Evolutionary conservation across 2,888 invertebrate species (phyloP), one percentile per base, ranked within the genome.

Genomic region (Spilarctia lutea): DNA sequence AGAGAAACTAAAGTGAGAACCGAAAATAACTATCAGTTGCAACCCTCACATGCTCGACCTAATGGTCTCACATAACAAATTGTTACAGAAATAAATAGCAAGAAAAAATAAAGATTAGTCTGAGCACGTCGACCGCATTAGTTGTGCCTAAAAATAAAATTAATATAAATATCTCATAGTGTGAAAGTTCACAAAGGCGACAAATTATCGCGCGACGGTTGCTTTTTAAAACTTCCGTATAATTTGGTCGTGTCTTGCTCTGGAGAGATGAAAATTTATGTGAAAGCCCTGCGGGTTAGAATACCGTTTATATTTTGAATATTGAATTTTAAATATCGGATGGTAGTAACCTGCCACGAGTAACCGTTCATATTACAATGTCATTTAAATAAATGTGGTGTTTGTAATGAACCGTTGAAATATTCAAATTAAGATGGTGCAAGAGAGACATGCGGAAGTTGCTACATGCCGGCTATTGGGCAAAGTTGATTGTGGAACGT

Each of bases 101-200:
- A 87, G 89, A 91, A 93, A 92, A 84, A 93, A 91, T 84, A 89
- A 90, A 91, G 89, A 92, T 88, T 87, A 90, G 90, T 89, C 88
- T 85, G 88, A 88, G 91, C 90, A 90, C 92, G 92, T 91, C 91
- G 88, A 84, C 83, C 86, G 88, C 92, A 91, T 93, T 94, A 93
- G 89, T 83, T 79, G 86, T 79, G 87, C 91, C 88, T 90, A 91
- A 94, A 94, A 94, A 94, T 95, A 93, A 94, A 93, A 94, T 92
- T 93, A 93, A 94, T 94, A 89, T 91, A 82, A 83, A 86, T 86
- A 89, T 88, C 80, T 83, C 86, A 76, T 78, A 87, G 92, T 93
- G 95, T 94, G 92, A 94, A 93, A 94, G 94, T 95, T 94, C 93
- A 94, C 88, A 90, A 88, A 88, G 89, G 88, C 90, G 92, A 93